Base-by-base conservation (phyloP, 30 jellyfish, hydroid and myxozoan genomes). In the Cassiopea xamachana region DNA sequence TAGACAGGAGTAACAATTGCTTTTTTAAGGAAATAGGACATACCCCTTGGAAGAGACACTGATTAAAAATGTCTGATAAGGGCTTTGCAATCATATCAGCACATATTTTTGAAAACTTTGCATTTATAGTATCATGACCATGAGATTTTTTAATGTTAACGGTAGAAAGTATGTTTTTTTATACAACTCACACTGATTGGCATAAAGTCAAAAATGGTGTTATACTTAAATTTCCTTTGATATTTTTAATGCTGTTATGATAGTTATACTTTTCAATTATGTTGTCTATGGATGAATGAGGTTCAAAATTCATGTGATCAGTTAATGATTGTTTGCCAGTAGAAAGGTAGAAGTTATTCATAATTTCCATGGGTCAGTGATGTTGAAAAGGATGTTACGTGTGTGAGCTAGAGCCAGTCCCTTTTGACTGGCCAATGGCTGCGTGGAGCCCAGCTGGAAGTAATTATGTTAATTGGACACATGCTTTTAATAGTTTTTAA, bases 121-220 rank as follows among this genome's bases (percentile, higher is more conserved):
- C 84, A 75, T 46, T 75, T 9, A 75, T 75, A 43, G 49, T 9
- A 75, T 75, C 84, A 75, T 75, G 84, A 75, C 84, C 84, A 43
- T 15, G 27, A n/a, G 84, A 43, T 75, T 75, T 75, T 75, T 75
- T 75, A 55, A 6, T 69, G 78, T 18, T 69, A 18, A 69, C 9
- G 45, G 7, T 4, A 17, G 48, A 7, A 43, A 43, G 48, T 14
- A 7, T 17, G 45, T 69, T 7, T 43, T 61, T 69, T 14, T 69
- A 69, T 17, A 17, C 7, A 17, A 17, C 48, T 69, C 17, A 5
- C 48, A 69, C 8, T 69, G 48, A n/a, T 69, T 17, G 78, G 78
- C 15, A 5, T 8, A 43, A 69, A 69, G 7, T 69, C 78, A 69
- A 69, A 69, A 69, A 55, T 3, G 64, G 7, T 55, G 64, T 55